Percentiles rank a stretch among this genome's conserved stretches.
These are phyloP conservation scores for Orgyia antiqua DNA, from an alignment of 2,888 invertebrate genomes.

Conservation along the genomic window DNA sequence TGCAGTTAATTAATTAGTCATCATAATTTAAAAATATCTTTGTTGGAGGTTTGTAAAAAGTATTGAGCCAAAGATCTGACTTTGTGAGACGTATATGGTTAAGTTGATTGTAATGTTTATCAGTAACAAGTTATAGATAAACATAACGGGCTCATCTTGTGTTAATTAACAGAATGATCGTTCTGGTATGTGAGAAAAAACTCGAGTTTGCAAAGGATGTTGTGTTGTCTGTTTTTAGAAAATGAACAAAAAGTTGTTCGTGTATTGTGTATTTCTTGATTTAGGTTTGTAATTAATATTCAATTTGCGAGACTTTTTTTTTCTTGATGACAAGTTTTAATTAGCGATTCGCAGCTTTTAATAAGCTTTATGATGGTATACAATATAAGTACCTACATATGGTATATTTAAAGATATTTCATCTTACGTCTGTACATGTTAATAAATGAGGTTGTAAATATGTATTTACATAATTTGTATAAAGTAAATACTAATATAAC, in stretches of 20 bases:
- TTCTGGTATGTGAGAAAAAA: background rate
- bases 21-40: background rate
- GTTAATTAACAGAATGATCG: background rate
- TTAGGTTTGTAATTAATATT: too few relatives aligned
- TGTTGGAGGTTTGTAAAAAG: background rate
- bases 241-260: background rate
- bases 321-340: too few relatives aligned
- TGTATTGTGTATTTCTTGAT: background rate
- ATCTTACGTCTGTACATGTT: too few relatives aligned
- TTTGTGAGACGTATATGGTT: background rate
- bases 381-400: constrained; percentile 6
- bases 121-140: too few relatives aligned
- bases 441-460: too few relatives aligned
- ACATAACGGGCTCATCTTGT: background rate
- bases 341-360: too few relatives aligned
- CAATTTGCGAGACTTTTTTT: too few relatives aligned
- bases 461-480: too few relatives aligned
- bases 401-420: too few relatives aligned
- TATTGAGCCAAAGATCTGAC: background rate
- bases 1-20: constrained; percentile 16
- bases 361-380: too few relatives aligned
- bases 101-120: background rate
- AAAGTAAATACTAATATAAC: too few relatives aligned
- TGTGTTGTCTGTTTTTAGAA: background rate
- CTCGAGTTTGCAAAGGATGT: background rate